Evolutionary conservation across 2,113 vertebrate genomes (phyloP), one percentile per base, ranked within the genome.

Genomic region (Coturnix japonica): DNA sequence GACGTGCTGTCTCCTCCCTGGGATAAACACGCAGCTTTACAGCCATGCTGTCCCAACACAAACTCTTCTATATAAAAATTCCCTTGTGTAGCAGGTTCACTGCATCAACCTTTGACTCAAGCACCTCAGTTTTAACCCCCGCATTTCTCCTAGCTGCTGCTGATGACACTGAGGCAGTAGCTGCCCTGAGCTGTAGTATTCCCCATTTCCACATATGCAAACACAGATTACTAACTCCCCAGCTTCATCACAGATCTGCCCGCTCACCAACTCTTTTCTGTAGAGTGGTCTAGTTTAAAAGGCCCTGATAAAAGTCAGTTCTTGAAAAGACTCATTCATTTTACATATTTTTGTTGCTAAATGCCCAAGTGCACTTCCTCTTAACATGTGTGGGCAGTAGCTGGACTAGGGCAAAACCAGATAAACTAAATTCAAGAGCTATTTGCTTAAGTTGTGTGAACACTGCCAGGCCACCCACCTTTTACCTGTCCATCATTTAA

Each of bases 401-500:
- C 18, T 43, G 78, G 25, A 47, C 11, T 20, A 72, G 26, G 46
- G 25, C 7, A 66, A 74, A 86, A 53, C 9, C 23, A 20, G 25
- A 80, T 11, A 13, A 71, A 39, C 17, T 2, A 54, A 71, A 9
- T 35, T 47, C 56, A 60, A 26, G 6, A 81, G 25, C 5, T 71
- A 23, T 60, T 81, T 81, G 30, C 44, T 69, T 0, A 0, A 75
- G 31, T 49, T 37, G 67, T 14, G 30, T 2, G 5, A 83, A 11
- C 20, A 23, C 0, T 63, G 12, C 11, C 44, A 51, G 30, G 46
- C 19, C 21, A 51, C 2, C 0, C 13, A 81, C 17, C n/a, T 46
- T 64, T 15, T 9, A 67, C 23, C 51, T 66, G 25, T 19, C n/a
- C 44, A 39, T 35, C 46, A 41, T 28, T 28, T 35, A 26, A 69